Evolutionary conservation across 2,113 vertebrate genomes (phyloP).

Genomic region (Peromyscus californicus): DNA sequence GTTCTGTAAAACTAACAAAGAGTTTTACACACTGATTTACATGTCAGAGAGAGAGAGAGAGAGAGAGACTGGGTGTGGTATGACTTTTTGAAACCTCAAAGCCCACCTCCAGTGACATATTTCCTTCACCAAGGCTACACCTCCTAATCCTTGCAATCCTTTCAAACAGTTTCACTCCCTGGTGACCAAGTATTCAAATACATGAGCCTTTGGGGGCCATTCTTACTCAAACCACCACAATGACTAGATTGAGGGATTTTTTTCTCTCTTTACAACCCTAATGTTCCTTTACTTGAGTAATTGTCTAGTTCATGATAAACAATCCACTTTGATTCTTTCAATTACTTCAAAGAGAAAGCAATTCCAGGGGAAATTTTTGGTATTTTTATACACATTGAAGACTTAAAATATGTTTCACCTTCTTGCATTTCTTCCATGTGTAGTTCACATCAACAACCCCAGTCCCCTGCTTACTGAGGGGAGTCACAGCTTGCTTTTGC

Average conservation of each 20-base stretch:
- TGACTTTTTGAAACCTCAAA: not conserved
- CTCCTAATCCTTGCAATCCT: not conserved
- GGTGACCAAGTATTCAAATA: not conserved
- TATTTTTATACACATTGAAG: not conserved
- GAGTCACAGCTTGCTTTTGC: not conserved
- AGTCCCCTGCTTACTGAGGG: not conserved
- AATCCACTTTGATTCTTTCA: conserved; percentile 38
- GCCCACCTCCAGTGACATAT: not conserved
- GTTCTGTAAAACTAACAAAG: not conserved
- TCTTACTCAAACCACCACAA: not conserved
- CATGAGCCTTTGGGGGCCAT: not conserved
- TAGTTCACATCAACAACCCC: not conserved
- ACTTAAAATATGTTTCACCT: not conserved
- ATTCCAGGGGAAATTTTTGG: not conserved
- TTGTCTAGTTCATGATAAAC: not conserved
- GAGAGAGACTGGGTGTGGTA: not conserved
- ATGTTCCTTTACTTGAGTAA: conserved; percentile 16
- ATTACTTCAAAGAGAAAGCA: not conserved
- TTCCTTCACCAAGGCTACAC: not conserved
- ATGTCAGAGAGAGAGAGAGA: too few relatives aligned
- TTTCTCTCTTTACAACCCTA: not conserved
- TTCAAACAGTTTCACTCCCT: not conserved
- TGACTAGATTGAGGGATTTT: not conserved
- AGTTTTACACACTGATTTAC: not conserved
- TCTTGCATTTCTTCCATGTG: not conserved